phyloP scores from a whole-genome alignment of 2,888 invertebrate species.

The Apotomis betuletana region DNA sequence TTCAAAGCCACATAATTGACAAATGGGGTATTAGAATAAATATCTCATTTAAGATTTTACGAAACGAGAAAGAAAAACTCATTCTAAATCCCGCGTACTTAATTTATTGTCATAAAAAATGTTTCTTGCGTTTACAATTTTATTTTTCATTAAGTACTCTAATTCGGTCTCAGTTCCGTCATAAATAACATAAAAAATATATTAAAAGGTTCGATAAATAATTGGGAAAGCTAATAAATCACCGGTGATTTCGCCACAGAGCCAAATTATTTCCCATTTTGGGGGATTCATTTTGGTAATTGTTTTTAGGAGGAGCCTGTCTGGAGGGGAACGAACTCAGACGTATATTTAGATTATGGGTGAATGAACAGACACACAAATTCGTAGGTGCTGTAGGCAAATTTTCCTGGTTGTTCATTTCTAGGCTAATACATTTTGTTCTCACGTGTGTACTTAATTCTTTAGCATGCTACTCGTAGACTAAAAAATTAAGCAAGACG shows the following conservation, averaged over 20 bases:
- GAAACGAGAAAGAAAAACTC: background rate
- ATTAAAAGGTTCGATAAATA: conserved; percentile 22
- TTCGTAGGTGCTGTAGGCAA: too few relatives aligned
- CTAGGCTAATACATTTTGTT: too few relatives aligned
- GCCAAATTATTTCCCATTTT: conserved; percentile 32
- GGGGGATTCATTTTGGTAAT: conserved; percentile 26
- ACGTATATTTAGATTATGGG: background rate
- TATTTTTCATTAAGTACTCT: conserved; percentile 8
- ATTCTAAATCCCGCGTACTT: background rate
- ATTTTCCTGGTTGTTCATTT: too few relatives aligned
- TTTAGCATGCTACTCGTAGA: too few relatives aligned
- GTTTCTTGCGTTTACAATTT: conserved; percentile 1
- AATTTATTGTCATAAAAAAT: background rate
- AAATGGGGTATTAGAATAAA: too few relatives aligned
- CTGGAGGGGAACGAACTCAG: conserved; percentile 17
- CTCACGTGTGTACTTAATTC: too few relatives aligned
- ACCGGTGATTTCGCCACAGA: conserved; percentile 24
- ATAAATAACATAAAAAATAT: conserved; percentile 27
- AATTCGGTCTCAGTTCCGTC: background rate
- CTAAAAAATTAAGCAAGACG: too few relatives aligned
- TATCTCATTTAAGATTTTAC: too few relatives aligned
- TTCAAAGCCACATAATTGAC: background rate
- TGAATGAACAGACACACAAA: too few relatives aligned
- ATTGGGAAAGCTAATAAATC: conserved; percentile 34
- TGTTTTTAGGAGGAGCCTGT: conserved; percentile 11